Conservation (phyloP, 2,113 vertebrate species). For the Fukomys damarensis region DNA sequence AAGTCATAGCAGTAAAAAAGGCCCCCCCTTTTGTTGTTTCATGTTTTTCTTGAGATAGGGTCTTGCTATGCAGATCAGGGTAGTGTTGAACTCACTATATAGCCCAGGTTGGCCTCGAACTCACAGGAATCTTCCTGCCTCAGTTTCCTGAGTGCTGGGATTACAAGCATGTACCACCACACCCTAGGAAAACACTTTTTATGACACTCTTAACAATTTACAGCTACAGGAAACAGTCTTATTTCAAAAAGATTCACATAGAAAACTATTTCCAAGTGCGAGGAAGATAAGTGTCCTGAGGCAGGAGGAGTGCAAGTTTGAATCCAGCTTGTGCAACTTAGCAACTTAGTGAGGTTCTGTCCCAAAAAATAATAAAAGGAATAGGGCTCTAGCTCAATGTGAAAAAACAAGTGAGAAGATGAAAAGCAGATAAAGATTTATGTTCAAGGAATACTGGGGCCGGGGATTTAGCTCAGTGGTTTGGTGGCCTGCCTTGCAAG, state of each 20-base stretch:
- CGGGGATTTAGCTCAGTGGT: too few species aligned
- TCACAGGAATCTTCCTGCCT: background rate
- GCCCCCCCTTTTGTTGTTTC: too few species aligned
- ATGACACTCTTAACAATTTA: background rate
- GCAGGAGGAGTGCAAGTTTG: background rate
- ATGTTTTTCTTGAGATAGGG: too few species aligned
- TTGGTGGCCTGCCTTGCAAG: too few species aligned
- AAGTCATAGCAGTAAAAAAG: background rate
- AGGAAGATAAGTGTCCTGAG: background rate
- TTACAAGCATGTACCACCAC: background rate
- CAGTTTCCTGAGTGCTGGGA: background rate
- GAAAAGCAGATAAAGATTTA: background rate
- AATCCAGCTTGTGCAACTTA: background rate
- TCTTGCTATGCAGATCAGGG: background rate
- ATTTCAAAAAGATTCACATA: constrained; percentile 19
- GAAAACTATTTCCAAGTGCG: background rate
- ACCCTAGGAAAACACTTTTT: background rate
- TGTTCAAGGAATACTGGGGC: background rate
- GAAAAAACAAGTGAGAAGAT: too few species aligned
- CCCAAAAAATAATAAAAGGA: background rate
- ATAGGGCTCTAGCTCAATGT: background rate
- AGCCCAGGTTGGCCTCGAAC: background rate
- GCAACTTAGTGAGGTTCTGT: background rate
- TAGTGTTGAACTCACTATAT: background rate
- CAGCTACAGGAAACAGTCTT: background rate